Conservation (phyloP, 2,797 vertebrate species). For the Cossypha niveicapilla region DNA sequence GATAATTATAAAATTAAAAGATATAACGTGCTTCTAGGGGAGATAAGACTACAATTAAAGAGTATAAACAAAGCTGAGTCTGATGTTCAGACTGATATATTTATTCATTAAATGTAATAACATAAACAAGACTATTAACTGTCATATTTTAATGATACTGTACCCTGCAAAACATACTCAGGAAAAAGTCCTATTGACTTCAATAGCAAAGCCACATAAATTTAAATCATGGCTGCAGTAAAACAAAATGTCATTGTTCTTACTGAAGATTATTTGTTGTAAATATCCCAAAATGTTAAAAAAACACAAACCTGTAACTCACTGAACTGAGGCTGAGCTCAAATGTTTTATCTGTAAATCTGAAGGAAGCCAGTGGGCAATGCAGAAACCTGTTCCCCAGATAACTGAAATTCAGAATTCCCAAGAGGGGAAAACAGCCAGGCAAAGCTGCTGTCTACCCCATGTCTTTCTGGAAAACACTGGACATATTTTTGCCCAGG, state of each 20-base stretch:
- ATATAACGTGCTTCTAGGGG: constrained; percentile 53
- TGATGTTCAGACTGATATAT: constrained; percentile 66
- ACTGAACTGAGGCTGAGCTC: neutral
- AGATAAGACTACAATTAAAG: constrained; percentile 66
- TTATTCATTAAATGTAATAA: constrained; percentile 69
- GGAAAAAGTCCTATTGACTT: constrained; percentile 43
- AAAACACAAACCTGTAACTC: neutral
- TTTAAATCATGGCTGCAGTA: constrained; percentile 9
- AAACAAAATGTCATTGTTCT: neutral
- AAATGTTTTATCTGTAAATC: neutral
- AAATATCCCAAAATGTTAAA: neutral
- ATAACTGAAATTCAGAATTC: neutral
- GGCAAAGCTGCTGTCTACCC: neutral
- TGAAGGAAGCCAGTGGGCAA: neutral
- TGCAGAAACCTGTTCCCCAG: constrained; percentile 20
- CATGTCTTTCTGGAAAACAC: neutral
- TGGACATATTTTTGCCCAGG: constrained; percentile 35
- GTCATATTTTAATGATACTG: constrained; percentile 56
- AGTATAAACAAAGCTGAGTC: constrained; percentile 63
- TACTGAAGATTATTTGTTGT: neutral
- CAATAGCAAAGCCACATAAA: constrained; percentile 31
- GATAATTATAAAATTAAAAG: constrained; percentile 70
- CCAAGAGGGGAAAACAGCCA: neutral
- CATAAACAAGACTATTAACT: constrained; percentile 67
- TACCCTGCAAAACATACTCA: constrained; percentile 12